These are phyloP conservation scores for Isoperla grammatica DNA, from an alignment of 2,888 invertebrate species.

Conservation along the genomic window DNA sequence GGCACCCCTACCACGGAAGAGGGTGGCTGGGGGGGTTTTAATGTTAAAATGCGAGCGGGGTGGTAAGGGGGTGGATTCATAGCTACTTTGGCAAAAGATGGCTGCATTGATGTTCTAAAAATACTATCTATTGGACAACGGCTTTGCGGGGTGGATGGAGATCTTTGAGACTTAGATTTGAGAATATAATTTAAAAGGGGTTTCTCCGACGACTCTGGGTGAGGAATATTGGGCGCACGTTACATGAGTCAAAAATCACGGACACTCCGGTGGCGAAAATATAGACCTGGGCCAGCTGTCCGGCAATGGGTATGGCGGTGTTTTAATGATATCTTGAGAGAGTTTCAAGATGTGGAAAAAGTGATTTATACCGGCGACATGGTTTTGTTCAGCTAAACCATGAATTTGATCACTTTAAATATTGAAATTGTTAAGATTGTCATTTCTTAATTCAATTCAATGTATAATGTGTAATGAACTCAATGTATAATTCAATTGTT, in stretches of 20 bases:
- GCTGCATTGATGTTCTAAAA: conserved; percentile 19
- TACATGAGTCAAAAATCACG: conserved; percentile 1
- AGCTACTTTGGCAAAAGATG: conserved; percentile 18
- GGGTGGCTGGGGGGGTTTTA: conserved; percentile 11
- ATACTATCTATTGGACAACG: conserved; percentile 18
- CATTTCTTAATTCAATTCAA: too few species aligned
- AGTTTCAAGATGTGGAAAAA: too few species aligned
- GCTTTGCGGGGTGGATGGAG: not conserved
- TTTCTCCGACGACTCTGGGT: not conserved
- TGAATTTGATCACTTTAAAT: not conserved
- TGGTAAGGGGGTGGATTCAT: conserved; percentile 4
- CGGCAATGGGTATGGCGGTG: too few species aligned
- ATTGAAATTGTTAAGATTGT: not conserved
- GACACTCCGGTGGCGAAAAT: not conserved
- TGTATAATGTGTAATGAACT: too few species aligned
- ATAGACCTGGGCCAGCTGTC: too few species aligned
- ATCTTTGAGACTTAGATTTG: conserved; percentile 18
- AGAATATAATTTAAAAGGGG: conserved; percentile 16
- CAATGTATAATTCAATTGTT: too few species aligned
- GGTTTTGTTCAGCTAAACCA: too few species aligned
- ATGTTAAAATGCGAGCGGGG: conserved; percentile 10
- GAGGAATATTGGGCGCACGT: conserved; percentile 1
- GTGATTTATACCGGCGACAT: too few species aligned
- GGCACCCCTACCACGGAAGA: not conserved
- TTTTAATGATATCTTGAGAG: too few species aligned